phyloP scores from a whole-genome alignment of 2,888 invertebrate species.

The Ochlodes sylvanus region DNA sequence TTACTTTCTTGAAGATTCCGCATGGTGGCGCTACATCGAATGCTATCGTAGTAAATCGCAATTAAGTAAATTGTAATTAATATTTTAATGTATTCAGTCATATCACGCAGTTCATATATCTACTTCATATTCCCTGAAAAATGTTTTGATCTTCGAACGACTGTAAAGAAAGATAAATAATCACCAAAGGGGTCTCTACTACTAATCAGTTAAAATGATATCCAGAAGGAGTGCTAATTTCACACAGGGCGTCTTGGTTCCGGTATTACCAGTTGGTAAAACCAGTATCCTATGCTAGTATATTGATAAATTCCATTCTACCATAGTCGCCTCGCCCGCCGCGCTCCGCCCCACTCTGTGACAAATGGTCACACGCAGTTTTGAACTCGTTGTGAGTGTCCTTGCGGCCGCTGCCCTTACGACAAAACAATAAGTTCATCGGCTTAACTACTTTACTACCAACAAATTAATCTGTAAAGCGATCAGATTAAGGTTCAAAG shows the following conservation, averaged over 20 bases:
- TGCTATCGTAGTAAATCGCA: too few relatives aligned
- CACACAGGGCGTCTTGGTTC: neutral
- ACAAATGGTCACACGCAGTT: slow-evolving; percentile 29
- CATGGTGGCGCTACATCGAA: too few relatives aligned
- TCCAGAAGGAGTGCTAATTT: too few relatives aligned
- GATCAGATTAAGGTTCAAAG: neutral
- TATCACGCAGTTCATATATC: too few relatives aligned
- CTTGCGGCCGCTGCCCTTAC: slow-evolving; percentile 32
- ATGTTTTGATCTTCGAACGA: too few relatives aligned
- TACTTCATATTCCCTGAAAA: too few relatives aligned
- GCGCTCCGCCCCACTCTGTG: neutral
- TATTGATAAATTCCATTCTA: slow-evolving; percentile 21
- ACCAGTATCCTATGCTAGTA: slow-evolving; percentile 9
- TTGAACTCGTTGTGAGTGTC: slow-evolving; percentile 17
- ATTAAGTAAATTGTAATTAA: too few relatives aligned
- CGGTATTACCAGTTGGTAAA: slow-evolving; percentile 16
- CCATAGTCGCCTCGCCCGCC: neutral
- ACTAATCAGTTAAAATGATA: too few relatives aligned
- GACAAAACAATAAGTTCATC: neutral
- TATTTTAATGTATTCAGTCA: too few relatives aligned
- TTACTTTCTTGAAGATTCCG: too few relatives aligned
- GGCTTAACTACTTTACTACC: neutral
- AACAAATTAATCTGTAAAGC: neutral
- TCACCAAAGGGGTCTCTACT: too few relatives aligned
- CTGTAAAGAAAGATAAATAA: too few relatives aligned